These are phyloP conservation scores for Zaprionus tsacasi DNA, from an alignment of 1,140 invertebrate genomes.

Conservation along the genomic window DNA sequence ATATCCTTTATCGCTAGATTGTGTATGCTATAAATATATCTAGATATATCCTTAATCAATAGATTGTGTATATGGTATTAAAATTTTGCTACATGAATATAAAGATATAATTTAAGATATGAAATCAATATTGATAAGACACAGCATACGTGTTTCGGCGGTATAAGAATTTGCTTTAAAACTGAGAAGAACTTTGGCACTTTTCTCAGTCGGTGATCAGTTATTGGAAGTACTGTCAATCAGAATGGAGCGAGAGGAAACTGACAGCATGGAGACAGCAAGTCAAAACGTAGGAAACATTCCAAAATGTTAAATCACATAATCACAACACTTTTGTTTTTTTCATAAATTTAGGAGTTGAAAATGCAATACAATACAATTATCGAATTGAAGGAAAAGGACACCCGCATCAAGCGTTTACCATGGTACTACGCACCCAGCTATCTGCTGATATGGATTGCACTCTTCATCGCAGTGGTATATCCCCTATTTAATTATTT, in stretches of 20 bases:
- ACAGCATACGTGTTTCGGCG: too few relatives aligned
- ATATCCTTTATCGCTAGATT: constrained; percentile 14
- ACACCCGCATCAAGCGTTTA: constrained; percentile 21
- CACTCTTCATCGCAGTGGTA: constrained; percentile 64
- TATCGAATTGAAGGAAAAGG: constrained; percentile 21
- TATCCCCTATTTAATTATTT: constrained; percentile 64
- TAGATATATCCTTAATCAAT: constrained; percentile 15
- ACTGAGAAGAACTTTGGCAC: background rate
- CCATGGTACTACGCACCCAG: constrained; percentile 71
- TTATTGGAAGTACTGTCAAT: background rate
- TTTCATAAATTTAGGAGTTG: constrained; percentile 12
- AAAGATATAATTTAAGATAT: constrained; percentile 28
- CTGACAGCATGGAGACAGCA: constrained; percentile 5
- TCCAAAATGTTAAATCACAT: background rate
- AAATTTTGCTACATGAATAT: constrained; percentile 17
- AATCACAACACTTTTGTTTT: background rate
- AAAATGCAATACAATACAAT: constrained; percentile 23
- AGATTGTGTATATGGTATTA: background rate
- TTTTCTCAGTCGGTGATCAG: constrained; percentile 17
- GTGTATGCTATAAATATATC: constrained; percentile 25
- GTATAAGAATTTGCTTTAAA: constrained; percentile 30
- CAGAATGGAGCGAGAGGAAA: background rate
- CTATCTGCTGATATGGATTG: constrained; percentile 69
- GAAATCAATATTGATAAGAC: constrained; percentile 41
- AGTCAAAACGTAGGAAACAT: constrained; percentile 14